Evolutionary conservation across 2,888 invertebrate genomes (phyloP).

Genomic region (Drosophila anomelani): DNA sequence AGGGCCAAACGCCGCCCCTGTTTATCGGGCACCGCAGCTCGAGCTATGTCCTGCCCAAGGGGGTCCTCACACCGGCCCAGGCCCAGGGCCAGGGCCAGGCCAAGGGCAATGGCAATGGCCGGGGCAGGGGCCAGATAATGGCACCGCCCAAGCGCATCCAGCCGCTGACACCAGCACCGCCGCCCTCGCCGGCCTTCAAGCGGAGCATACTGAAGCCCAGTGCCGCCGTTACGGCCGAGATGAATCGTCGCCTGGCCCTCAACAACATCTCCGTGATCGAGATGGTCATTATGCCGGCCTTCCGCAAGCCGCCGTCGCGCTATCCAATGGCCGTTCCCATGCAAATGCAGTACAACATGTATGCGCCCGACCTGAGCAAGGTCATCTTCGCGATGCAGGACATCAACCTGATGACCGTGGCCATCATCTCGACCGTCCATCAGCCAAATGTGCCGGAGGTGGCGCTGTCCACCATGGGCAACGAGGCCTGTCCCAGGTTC

Average conservation of each 20-base stretch:
- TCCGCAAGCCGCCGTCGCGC: background rate
- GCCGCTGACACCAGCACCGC: conserved; percentile 2
- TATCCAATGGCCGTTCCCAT: background rate
- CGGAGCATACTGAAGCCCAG: background rate
- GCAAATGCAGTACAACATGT: conserved; percentile 14
- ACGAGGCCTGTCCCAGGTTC: background rate
- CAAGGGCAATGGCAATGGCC: background rate
- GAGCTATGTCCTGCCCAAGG: background rate
- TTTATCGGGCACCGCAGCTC: conserved; percentile 4
- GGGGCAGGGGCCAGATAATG: background rate
- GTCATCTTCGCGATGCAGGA: background rate
- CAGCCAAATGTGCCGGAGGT: conserved; percentile 6
- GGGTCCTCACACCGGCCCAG: too few relatives aligned
- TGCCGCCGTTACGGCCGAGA: background rate
- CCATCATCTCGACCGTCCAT: conserved; percentile 5
- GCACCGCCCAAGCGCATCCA: background rate
- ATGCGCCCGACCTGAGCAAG: conserved; percentile 1
- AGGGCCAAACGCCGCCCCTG: conserved; percentile 39
- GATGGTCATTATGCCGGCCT: background rate
- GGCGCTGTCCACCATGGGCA: conserved; percentile 18
- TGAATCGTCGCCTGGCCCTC: background rate
- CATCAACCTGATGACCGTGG: background rate
- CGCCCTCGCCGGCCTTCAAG: background rate
- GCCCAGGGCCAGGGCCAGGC: background rate
- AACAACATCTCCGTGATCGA: background rate